Conservation (phyloP, 2,888 invertebrate genomes). For the Barypeithes pellucidus region DNA sequence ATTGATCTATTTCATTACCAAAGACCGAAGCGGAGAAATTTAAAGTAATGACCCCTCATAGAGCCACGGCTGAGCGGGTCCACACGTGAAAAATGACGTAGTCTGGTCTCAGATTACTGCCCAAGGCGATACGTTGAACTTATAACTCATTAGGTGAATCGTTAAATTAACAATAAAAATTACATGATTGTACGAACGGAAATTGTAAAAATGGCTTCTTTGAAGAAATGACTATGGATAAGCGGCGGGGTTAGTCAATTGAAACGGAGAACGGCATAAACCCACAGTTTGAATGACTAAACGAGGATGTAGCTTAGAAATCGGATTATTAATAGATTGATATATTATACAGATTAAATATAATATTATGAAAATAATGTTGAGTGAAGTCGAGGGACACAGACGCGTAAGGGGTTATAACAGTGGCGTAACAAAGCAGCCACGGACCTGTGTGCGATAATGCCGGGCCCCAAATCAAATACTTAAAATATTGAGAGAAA, state of each 20-base stretch:
- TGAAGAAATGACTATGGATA: conserved; percentile 37
- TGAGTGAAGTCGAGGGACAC: too few relatives aligned
- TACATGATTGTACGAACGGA: conserved; percentile 45
- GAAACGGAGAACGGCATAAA: conserved; percentile 13
- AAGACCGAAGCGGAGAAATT: conserved; percentile 19
- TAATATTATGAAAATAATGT: too few relatives aligned
- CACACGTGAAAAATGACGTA: conserved; percentile 43
- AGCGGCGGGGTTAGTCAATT: conserved; percentile 27
- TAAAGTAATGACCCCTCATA: conserved; percentile 41
- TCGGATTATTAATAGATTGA: too few relatives aligned
- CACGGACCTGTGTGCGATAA: too few relatives aligned
- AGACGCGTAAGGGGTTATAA: too few relatives aligned
- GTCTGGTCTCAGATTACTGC: conserved; percentile 52
- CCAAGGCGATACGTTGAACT: conserved; percentile 61
- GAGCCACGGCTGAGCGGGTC: conserved; percentile 40
- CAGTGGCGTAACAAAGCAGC: too few relatives aligned
- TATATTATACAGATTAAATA: too few relatives aligned
- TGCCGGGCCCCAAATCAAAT: too few relatives aligned
- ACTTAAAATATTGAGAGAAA: too few relatives aligned
- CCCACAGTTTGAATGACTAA: too few relatives aligned
- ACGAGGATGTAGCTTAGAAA: too few relatives aligned
- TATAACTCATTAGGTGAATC: conserved; percentile 59
- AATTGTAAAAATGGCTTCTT: conserved; percentile 47
- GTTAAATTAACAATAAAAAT: conserved; percentile 50
- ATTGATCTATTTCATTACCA: conserved; percentile 19